A percentile compares a stretch with the other conserved stretches of the same genome.
These are phyloP conservation scores for Anastatus disparis DNA, from an alignment of 1,140 invertebrate genomes.

Conservation along the genomic window DNA sequence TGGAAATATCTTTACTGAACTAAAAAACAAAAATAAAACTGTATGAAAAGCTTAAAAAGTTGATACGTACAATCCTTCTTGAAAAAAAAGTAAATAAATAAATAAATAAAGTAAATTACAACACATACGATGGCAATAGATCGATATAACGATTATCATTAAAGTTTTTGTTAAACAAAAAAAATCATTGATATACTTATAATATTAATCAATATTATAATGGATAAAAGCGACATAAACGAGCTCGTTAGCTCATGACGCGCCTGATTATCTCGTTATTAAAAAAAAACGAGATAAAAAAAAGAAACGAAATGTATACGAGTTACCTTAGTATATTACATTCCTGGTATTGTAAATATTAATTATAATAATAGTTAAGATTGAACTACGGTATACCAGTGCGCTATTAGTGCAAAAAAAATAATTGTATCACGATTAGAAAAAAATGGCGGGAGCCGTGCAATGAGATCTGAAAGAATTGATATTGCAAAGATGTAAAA, in stretches of 20 bases:
- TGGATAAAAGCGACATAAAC: slow-evolving; percentile 3
- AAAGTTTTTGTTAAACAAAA: neutral
- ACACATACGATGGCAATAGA: neutral
- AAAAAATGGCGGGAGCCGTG: slow-evolving; percentile 33
- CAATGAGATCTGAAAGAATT: slow-evolving; percentile 22
- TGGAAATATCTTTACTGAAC: neutral
- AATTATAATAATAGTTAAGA: slow-evolving; percentile 33
- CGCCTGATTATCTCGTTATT: slow-evolving; percentile 36
- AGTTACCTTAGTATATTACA: slow-evolving; percentile 60
- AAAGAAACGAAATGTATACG: slow-evolving; percentile 61
- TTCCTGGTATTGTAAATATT: slow-evolving; percentile 61
- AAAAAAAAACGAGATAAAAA: too few relatives aligned
- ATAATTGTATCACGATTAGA: slow-evolving; percentile 10
- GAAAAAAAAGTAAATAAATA: slow-evolving; percentile 16
- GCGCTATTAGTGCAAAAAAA: too few relatives aligned
- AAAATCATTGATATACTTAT: neutral
- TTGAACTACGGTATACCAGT: too few relatives aligned
- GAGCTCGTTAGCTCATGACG: slow-evolving; percentile 10
- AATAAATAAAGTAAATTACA: neutral
- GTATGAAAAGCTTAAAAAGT: neutral
- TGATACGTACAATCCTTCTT: slow-evolving; percentile 7
- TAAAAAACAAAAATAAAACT: neutral
- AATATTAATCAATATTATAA: slow-evolving; percentile 15
- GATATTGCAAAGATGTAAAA: too few relatives aligned
- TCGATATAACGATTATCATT: neutral